phyloP scores from a whole-genome alignment of 2,797 vertebrate genomes.

The Peromyscus eremicus region DNA sequence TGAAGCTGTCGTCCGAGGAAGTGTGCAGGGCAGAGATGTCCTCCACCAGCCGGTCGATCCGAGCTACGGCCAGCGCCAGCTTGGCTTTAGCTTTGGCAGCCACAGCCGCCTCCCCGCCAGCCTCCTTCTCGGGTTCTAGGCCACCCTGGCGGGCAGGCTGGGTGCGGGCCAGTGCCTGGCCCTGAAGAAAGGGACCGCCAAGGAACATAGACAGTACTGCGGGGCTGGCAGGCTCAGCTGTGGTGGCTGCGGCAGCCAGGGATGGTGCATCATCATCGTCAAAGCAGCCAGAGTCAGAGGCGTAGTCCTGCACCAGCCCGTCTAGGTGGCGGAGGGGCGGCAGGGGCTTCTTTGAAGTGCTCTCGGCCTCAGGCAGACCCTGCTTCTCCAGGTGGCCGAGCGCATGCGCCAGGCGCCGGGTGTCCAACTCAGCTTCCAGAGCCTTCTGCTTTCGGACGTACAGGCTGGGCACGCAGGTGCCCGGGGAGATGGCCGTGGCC shows the following conservation, averaged over 20 bases:
- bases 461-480: slow-evolving; percentile 96
- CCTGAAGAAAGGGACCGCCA: slow-evolving; percentile 95
- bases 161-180: slow-evolving; percentile 89
- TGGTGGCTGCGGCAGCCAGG: slow-evolving; percentile 90
- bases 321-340: slow-evolving; percentile 93
- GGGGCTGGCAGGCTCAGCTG: slow-evolving; percentile 92
- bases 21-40: slow-evolving; percentile 97
- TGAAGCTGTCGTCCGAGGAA: slow-evolving; percentile 98
- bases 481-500: slow-evolving; percentile 93
- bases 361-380: slow-evolving; percentile 92
- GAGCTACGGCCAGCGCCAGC: slow-evolving; percentile 96
- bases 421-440: slow-evolving; percentile 96
- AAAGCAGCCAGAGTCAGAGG: slow-evolving; percentile 98
- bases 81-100: slow-evolving; percentile 95
- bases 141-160: slow-evolving; percentile 81
- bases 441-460: slow-evolving; percentile 99
- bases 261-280: slow-evolving; percentile 97
- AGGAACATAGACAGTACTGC: slow-evolving; percentile 97
- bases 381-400: slow-evolving; percentile 96
- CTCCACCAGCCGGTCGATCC: slow-evolving; percentile 97
- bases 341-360: slow-evolving; percentile 91
- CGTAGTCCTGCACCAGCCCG: slow-evolving; percentile 97
- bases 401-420: slow-evolving; percentile 95
- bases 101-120: slow-evolving; percentile 89
- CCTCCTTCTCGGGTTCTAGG: slow-evolving; percentile 84